These are phyloP conservation scores for Coluber constrictor DNA, from an alignment of 2,797 vertebrate genomes.

Conservation along the genomic window DNA sequence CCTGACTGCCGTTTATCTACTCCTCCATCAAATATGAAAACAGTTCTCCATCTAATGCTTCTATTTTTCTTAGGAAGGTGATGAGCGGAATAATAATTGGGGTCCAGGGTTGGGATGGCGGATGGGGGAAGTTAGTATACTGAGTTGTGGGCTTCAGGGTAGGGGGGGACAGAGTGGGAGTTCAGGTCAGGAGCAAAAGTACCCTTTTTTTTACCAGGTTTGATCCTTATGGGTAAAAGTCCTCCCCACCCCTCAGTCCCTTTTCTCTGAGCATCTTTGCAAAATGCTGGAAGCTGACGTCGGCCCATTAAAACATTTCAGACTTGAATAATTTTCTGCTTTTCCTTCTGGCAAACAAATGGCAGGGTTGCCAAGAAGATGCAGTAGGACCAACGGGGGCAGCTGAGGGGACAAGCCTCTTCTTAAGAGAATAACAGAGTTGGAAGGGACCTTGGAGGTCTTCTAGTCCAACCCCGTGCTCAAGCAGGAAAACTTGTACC, in stretches of 20 bases:
- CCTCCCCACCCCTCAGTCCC: conserved; percentile 3
- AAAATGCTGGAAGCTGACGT: background rate
- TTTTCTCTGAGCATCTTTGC: background rate
- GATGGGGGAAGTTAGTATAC: background rate
- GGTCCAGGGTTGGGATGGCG: conserved; percentile 42
- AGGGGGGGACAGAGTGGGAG: no score
- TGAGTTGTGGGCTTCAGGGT: conserved; percentile 37
- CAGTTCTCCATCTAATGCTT: conserved; percentile 83
- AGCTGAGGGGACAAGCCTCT: background rate
- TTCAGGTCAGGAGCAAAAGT: conserved; percentile 55
- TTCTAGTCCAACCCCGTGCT: no score
- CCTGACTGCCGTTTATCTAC: conserved; percentile 88
- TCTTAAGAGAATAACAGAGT: background rate
- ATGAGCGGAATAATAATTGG: conserved; percentile 81
- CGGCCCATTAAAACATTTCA: background rate
- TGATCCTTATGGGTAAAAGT: conserved; percentile 21
- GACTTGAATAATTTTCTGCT: background rate
- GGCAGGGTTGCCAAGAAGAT: background rate
- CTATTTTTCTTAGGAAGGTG: conserved; percentile 81
- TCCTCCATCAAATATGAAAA: conserved; percentile 87
- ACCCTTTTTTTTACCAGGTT: conserved; percentile 69
- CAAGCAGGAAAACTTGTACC: no score
- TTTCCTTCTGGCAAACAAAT: no score
- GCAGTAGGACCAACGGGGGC: background rate
- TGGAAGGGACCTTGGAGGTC: background rate